phyloP scores from a whole-genome alignment of 2,113 vertebrate genomes.

The Planiliza haematocheilus region DNA sequence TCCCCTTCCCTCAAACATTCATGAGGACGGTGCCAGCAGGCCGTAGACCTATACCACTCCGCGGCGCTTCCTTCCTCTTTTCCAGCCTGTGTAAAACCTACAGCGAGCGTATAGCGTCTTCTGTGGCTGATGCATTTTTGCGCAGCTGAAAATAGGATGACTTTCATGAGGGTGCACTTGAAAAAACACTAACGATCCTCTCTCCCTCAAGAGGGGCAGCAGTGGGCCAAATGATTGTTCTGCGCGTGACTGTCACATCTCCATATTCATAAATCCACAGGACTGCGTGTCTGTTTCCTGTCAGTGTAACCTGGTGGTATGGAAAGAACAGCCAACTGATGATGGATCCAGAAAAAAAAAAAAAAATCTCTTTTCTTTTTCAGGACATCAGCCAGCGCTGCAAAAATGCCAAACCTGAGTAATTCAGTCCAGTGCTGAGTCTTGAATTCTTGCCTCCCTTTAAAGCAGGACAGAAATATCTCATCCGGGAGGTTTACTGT shows the following conservation, averaged over 20 bases:
- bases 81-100: not conserved
- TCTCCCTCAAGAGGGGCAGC: conserved; percentile 17
- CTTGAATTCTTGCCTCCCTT: conserved; percentile 27
- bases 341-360: conserved; percentile 41
- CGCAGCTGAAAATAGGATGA: conserved; percentile 7
- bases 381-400: conserved; percentile 38
- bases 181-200: conserved; percentile 61
- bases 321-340: conserved; percentile 49
- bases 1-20: conserved; percentile 34
- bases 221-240: conserved; percentile 57
- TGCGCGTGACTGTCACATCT: conserved; percentile 51
- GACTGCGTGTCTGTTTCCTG: conserved; percentile 34
- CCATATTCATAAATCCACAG: conserved; percentile 48
- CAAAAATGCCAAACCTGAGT: conserved; percentile 51
- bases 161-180: conserved; percentile 45
- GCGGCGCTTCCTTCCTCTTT: not conserved
- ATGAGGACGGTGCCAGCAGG: conserved; percentile 15
- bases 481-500: conserved; percentile 14
- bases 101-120: not conserved
- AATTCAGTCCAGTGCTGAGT: conserved; percentile 60
- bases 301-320: conserved; percentile 53
- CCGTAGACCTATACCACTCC: not conserved
- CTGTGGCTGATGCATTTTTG: conserved; percentile 15
- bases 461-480: conserved; percentile 46
- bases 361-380: conserved; percentile 30